These are phyloP conservation scores for Carettochelys insculpta DNA, from an alignment of 2,113 vertebrate species.

Conservation along the genomic window DNA sequence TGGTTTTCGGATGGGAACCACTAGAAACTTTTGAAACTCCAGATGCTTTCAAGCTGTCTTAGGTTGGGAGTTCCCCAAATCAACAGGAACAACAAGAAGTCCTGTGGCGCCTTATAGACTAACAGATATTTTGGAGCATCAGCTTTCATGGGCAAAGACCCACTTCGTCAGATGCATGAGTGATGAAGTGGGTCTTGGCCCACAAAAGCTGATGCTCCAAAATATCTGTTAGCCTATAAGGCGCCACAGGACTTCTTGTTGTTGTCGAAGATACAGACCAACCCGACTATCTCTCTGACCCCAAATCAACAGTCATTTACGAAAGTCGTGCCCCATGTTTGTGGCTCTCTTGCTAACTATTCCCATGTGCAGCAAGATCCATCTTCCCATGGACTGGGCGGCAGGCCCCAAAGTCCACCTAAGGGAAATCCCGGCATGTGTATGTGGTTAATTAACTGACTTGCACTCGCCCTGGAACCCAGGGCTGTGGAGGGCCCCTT, in stretches of 20 bases:
- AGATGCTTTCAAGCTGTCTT: neutral
- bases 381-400: neutral
- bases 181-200: too few relatives aligned
- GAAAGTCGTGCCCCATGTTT: neutral
- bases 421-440: neutral
- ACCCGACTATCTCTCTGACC: too few relatives aligned
- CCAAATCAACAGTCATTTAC: neutral
- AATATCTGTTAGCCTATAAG: too few relatives aligned
- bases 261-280: too few relatives aligned
- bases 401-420: neutral
- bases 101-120: too few relatives aligned
- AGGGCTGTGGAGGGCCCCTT: neutral
- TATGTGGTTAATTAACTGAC: neutral
- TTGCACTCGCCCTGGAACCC: neutral
- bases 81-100: too few relatives aligned
- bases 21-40: neutral
- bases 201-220: too few relatives aligned
- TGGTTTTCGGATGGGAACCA: neutral
- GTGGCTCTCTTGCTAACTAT: neutral
- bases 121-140: too few relatives aligned
- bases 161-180: too few relatives aligned
- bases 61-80: neutral
- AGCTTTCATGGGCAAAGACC: too few relatives aligned
- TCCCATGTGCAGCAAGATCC: neutral
- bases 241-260: too few relatives aligned